Percentiles rank a stretch among this genome's conserved stretches.
phyloP scores from a whole-genome alignment of 2,113 vertebrate species.

The Nanorana parkeri region DNA sequence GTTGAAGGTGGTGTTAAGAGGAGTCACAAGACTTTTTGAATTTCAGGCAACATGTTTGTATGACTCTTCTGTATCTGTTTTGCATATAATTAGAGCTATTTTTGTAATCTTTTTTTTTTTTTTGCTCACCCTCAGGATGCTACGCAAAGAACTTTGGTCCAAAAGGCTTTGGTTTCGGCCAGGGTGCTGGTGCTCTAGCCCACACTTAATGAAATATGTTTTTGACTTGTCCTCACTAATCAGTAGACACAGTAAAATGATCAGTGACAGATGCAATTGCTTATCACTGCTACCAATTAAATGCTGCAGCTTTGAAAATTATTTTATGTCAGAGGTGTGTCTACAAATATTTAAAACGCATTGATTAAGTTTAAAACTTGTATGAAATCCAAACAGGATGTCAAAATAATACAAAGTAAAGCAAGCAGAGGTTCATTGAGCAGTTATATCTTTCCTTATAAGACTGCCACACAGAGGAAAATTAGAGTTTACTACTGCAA shows the following conservation, averaged over 20 bases:
- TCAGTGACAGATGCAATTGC: neutral
- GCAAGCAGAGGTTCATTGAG: too few relatives aligned
- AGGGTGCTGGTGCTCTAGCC: constrained; percentile 86
- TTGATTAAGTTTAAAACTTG: neutral
- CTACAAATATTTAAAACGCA: neutral
- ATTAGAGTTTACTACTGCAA: too few relatives aligned
- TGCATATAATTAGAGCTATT: too few relatives aligned
- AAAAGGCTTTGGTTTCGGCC: constrained; percentile 93
- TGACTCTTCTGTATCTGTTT: neutral
- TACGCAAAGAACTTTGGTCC: constrained; percentile 95
- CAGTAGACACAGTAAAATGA: neutral
- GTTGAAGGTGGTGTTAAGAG: too few relatives aligned
- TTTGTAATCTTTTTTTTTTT: neutral
- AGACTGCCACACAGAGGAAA: too few relatives aligned
- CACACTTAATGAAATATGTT: constrained; percentile 79
- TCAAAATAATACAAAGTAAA: too few relatives aligned
- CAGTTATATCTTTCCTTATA: too few relatives aligned
- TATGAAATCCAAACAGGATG: too few relatives aligned
- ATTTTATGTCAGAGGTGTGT: neutral
- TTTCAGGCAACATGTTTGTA: neutral
- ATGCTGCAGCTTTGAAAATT: neutral
- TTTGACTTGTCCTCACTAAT: too few relatives aligned
- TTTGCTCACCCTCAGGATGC: constrained; percentile 76
- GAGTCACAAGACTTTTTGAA: neutral
- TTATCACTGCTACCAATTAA: neutral